phyloP scores from a whole-genome alignment of 2,113 vertebrate species.

The Dryoscopus gambensis region DNA sequence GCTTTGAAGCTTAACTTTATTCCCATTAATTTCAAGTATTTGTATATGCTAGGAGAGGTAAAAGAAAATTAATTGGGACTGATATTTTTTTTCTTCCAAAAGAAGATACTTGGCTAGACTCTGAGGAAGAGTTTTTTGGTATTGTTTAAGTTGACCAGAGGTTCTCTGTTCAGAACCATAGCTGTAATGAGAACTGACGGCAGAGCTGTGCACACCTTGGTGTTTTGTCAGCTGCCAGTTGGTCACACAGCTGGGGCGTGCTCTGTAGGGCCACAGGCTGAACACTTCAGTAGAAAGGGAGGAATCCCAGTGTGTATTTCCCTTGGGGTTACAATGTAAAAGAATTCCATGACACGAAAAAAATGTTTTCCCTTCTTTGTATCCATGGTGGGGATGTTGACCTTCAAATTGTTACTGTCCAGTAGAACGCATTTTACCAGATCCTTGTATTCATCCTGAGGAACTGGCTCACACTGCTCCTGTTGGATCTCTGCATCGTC shows the following conservation, averaged over 20 bases:
- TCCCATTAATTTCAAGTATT: not conserved
- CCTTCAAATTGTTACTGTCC: not conserved
- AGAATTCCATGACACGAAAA: not conserved
- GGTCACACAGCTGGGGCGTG: not conserved
- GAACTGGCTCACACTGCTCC: not conserved
- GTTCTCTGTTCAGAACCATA: not conserved
- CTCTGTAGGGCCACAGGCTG: not conserved
- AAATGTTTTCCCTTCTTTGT: not conserved
- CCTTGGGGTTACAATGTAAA: not conserved
- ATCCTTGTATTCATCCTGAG: not conserved
- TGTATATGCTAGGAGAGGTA: not conserved
- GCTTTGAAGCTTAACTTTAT: not conserved
- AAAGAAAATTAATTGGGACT: not conserved
- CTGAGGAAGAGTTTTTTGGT: not conserved
- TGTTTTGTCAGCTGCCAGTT: not conserved
- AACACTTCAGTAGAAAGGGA: not conserved
- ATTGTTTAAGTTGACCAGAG: not conserved
- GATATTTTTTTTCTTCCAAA: not conserved
- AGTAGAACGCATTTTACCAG: not conserved
- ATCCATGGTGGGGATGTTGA: not conserved
- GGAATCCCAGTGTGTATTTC: not conserved
- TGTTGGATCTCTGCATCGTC: not conserved
- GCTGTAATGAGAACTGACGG: not conserved
- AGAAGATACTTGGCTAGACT: not conserved
- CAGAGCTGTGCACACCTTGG: not conserved